Evolutionary conservation across 2,888 invertebrate species (phyloP).

Genomic region (Endotricha flammealis): DNA sequence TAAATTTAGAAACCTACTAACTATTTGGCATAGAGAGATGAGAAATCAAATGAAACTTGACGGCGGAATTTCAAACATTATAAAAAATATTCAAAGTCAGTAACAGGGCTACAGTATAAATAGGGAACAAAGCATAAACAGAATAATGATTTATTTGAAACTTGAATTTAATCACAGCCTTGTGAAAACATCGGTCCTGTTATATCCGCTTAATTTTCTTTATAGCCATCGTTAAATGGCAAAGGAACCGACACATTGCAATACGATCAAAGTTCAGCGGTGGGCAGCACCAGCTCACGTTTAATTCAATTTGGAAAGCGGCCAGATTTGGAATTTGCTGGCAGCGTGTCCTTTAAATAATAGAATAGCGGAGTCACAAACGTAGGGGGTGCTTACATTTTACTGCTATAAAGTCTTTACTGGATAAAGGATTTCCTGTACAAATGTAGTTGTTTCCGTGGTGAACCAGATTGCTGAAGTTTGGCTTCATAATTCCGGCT

Average conservation of each 20-base stretch:
- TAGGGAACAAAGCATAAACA: no score
- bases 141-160: no score
- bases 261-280: constrained; percentile 52
- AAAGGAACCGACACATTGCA: constrained; percentile 41
- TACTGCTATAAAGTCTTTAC: constrained; percentile 31
- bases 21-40: no score
- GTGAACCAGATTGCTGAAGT: no score
- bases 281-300: constrained; percentile 51
- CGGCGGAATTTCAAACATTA: no score
- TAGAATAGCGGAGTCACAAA: constrained; percentile 55
- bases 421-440: constrained; percentile 11
- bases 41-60: no score
- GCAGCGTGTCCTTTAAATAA: constrained; percentile 65
- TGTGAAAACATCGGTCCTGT: background rate
- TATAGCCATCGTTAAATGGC: constrained; percentile 25
- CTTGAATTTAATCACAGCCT: no score
- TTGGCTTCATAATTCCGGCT: no score
- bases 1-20: no score
- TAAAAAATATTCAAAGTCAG: no score
- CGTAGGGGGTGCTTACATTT: constrained; percentile 43
- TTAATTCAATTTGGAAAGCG: constrained; percentile 71
- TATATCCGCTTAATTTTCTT: constrained; percentile 16
- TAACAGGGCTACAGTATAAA: no score
- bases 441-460: background rate
- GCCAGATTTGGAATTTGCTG: constrained; percentile 70